A percentile compares a stretch with the other conserved stretches of the same genome.
Evolutionary conservation across 2,797 vertebrate species (phyloP).

Genomic region (Acomys russatus): DNA sequence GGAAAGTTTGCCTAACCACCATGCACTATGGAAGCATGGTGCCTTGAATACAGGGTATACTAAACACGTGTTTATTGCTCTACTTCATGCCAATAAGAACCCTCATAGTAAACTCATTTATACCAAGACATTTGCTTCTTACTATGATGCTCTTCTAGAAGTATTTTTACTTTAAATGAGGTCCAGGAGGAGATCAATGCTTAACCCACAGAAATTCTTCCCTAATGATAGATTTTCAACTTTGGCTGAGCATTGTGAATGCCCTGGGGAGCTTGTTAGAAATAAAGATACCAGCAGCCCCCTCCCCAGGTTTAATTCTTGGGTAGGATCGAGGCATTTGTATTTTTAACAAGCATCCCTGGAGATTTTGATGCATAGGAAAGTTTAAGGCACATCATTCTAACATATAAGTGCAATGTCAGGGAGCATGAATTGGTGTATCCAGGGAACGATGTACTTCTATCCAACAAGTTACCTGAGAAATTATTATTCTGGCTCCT

Average conservation of each 20-base stretch:
- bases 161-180: conserved; percentile 80
- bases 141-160: conserved; percentile 61
- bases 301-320: conserved; percentile 63
- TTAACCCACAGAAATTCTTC: conserved; percentile 80
- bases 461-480: conserved; percentile 43
- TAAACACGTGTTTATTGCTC: conserved; percentile 27
- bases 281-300: conserved; percentile 66
- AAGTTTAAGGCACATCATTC: conserved; percentile 71
- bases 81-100: conserved; percentile 40
- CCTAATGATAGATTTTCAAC: conserved; percentile 78
- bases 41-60: neutral
- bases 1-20: neutral
- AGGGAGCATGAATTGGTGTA: conserved; percentile 17
- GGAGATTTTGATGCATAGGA: conserved; percentile 51
- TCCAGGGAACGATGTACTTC: conserved; percentile 6
- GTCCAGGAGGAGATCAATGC: conserved; percentile 73
- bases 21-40: neutral
- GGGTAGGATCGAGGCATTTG: conserved; percentile 63
- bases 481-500: conserved; percentile 18
- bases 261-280: conserved; percentile 75
- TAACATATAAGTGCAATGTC: conserved; percentile 45
- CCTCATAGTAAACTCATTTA: conserved; percentile 52
- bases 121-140: conserved; percentile 56
- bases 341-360: conserved; percentile 70
- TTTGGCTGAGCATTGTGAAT: conserved; percentile 66